Evolutionary conservation across 2,113 vertebrate species (phyloP), one percentile per base, ranked within the genome.

Genomic region (Capreolus pygargus): DNA sequence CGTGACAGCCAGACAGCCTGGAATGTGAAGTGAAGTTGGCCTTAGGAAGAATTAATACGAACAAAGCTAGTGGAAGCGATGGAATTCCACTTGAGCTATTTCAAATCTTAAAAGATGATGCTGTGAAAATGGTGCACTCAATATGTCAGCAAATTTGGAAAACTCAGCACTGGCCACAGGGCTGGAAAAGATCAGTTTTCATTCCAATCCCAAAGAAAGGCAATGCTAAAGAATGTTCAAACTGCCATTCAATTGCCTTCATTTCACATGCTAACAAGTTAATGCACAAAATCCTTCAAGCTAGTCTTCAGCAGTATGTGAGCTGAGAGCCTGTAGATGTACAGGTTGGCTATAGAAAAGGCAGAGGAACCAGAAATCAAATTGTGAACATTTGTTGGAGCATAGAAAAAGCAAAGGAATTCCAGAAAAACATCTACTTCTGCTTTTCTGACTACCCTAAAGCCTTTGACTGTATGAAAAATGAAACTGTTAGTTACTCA

Each of bases 21-120:
- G 4, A 70, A 70, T 36, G 17, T 70, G 64, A 70, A 36, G 64
- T 21, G 4, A 70, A 70, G 17, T 36, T 2, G n/a, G 8, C n/a
- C n/a, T 70, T 70, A 36, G 17, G 17, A 70, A 70, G 9, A 4
- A 70, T 3, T 21, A 21, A 11, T 36, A 21, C 0, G 4, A 70
- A 70, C 8, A 70, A 36, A 70, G 10, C n/a, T 70, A 36, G 4
- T 21, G 64, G n/a, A 70, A 19, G 64, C 9, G 11, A 36, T 36
- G 64, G n/a, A 36, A 70, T 70, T 70, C n/a, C 17, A 70, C 17
- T 11, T 70, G 17, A 70, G 64, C n/a, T 70, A 11, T 70, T 36
- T 70, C 36, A 70, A 70, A 36, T 21, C n/a, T 17, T 36, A 36
- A 70, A 70, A 70, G 64, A 70, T 36, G 64, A 11, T 36, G n/a